A percentile compares a stretch with the other conserved stretches of the same genome.
Conservation (phyloP, 2,113 vertebrate genomes). For the Pelodiscus sinensis region DNA sequence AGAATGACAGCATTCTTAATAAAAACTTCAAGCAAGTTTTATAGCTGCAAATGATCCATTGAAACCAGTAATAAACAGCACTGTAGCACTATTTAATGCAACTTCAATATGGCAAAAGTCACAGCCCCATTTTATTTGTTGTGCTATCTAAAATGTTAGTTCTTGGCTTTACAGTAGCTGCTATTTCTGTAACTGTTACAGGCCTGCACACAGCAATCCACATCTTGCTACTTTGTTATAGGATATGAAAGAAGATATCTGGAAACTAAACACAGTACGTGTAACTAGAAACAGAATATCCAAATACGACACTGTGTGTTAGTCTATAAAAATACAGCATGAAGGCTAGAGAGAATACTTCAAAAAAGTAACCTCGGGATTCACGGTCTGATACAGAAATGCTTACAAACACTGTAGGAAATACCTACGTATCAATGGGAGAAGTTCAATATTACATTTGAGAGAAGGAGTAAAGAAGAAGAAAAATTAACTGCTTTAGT, state of each 20-base stretch:
- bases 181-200: conserved; percentile 41
- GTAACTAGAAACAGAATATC: conserved; percentile 60
- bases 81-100: conserved; percentile 68
- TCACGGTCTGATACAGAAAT: not conserved
- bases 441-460: accelerated
- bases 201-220: conserved; percentile 37
- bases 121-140: conserved; percentile 62
- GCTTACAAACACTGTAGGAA: not conserved
- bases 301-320: not conserved
- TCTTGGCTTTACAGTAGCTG: conserved; percentile 59
- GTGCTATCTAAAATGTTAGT: conserved; percentile 41
- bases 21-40: conserved; percentile 71
- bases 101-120: conserved; percentile 48
- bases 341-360: conserved; percentile 39
- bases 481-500: not conserved
- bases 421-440: not conserved
- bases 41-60: conserved; percentile 67
- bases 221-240: conserved; percentile 37
- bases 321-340: conserved; percentile 42
- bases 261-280: conserved; percentile 33
- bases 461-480: not conserved
- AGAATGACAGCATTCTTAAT: conserved; percentile 67
- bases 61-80: conserved; percentile 63
- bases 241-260: conserved; percentile 53
- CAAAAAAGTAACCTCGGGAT: not conserved